These are phyloP conservation scores for Ctenomys sociabilis DNA, from an alignment of 2,113 vertebrate genomes.

Conservation along the genomic window DNA sequence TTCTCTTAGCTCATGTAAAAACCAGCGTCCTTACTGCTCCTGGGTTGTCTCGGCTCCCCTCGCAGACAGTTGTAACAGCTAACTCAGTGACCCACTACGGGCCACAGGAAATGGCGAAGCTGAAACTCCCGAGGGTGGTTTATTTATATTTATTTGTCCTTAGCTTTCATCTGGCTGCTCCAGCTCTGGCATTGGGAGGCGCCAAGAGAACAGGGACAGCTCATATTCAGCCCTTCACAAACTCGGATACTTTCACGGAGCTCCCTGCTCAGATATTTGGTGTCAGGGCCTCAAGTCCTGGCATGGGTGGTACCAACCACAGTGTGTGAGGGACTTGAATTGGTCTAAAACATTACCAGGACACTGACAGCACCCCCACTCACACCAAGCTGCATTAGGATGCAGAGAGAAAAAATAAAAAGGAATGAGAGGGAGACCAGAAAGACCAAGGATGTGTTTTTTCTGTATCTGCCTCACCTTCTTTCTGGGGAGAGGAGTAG, in stretches of 20 bases:
- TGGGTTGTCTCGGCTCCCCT: neutral
- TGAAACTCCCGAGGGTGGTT: neutral
- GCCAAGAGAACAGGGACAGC: neutral
- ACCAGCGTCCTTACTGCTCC: neutral
- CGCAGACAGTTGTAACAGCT: neutral
- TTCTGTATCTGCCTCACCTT: fast-evolving
- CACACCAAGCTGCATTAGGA: fast-evolving
- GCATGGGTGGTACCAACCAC: neutral
- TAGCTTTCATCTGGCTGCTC: neutral
- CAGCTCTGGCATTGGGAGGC: neutral
- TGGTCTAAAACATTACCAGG: neutral
- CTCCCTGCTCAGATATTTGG: neutral
- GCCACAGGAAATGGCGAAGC: neutral
- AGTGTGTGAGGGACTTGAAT: neutral
- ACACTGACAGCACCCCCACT: neutral
- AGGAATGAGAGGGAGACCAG: neutral
- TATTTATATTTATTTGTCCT: slow-evolving; percentile 41
- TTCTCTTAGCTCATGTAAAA: slow-evolving; percentile 58
- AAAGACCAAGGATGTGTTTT: neutral
- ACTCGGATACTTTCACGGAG: neutral
- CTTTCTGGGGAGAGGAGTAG: neutral
- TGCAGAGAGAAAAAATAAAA: neutral
- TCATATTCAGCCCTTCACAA: neutral
- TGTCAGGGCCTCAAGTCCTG: neutral
- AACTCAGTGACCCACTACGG: neutral